Percentiles rank a stretch among this genome's conserved stretches.
Evolutionary conservation across 2,797 vertebrate species (phyloP).

Genomic region (Schizopygopsis pylzovi): DNA sequence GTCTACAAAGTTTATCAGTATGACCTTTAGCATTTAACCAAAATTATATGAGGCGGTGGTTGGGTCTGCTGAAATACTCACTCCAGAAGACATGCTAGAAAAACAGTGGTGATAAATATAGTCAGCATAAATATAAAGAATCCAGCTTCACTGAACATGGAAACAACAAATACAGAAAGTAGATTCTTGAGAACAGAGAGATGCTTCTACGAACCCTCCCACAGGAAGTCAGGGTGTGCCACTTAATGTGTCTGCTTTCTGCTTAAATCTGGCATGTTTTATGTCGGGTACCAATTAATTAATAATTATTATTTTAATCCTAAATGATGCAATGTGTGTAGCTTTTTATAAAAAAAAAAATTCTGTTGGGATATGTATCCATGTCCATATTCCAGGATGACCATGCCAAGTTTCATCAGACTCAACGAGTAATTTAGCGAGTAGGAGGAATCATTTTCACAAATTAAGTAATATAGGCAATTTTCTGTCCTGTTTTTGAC

Average conservation of each 20-base stretch:
- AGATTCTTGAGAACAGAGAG: not conserved
- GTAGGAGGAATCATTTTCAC: not conserved
- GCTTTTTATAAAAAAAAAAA: not conserved
- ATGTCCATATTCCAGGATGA: not conserved
- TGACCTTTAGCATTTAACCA: slow-evolving; percentile 2
- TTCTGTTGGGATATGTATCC: not conserved
- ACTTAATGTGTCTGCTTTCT: not conserved
- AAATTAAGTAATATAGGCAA: not conserved
- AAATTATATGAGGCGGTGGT: not conserved
- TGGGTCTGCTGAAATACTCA: not conserved
- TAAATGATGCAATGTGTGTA: not conserved
- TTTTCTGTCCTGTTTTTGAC: too few species aligned
- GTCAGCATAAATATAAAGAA: not conserved
- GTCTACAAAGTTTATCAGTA: not conserved
- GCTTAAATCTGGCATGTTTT: not conserved
- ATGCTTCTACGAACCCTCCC: not conserved
- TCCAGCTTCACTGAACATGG: not conserved
- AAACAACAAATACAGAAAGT: not conserved
- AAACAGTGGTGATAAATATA: not conserved
- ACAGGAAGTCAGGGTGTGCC: not conserved
- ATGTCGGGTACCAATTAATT: not conserved
- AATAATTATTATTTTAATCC: not conserved
- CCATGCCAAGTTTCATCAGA: not conserved
- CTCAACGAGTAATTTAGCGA: not conserved
- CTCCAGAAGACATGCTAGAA: not conserved